These are phyloP conservation scores for Laspeyria flexula DNA, from an alignment of 2,888 invertebrate species.

Conservation along the genomic window DNA sequence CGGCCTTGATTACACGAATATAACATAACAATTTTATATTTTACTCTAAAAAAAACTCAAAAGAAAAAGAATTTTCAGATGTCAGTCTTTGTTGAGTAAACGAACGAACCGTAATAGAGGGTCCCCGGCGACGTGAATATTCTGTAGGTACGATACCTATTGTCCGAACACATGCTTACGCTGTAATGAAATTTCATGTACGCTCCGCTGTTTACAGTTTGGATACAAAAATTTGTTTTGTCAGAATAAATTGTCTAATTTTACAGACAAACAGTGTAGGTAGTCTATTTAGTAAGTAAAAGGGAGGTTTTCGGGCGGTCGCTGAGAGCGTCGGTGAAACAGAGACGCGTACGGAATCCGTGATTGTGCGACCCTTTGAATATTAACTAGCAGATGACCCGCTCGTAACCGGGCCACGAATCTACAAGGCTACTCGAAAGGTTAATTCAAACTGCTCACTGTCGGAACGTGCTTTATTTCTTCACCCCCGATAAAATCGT, in stretches of 20 bases:
- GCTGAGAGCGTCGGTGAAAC: slow-evolving; percentile 53
- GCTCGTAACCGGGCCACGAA: slow-evolving; percentile 71
- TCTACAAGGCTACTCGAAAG: slow-evolving; percentile 68
- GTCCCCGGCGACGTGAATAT: slow-evolving; percentile 33
- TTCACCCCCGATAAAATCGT: slow-evolving; percentile 49
- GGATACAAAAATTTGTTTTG: slow-evolving; percentile 31
- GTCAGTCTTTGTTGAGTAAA: slow-evolving; percentile 43
- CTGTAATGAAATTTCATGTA: slow-evolving; percentile 44
- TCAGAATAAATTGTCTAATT: slow-evolving; percentile 38
- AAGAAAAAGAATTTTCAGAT: slow-evolving; percentile 44
- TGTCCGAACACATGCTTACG: slow-evolving; percentile 45
- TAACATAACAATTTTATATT: slow-evolving; percentile 38
- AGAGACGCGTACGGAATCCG: slow-evolving; percentile 75
- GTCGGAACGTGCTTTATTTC: slow-evolving; percentile 58
- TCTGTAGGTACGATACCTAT: slow-evolving; percentile 36
- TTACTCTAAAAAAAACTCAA: slow-evolving; percentile 25
- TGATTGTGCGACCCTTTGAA: slow-evolving; percentile 81
- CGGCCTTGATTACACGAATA: slow-evolving; percentile 32
- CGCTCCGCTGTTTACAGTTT: slow-evolving; percentile 15
- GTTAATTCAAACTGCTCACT: slow-evolving; percentile 71
- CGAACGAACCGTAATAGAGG: slow-evolving; percentile 48
- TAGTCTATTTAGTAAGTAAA: slow-evolving; percentile 61
- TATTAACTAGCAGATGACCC: slow-evolving; percentile 82
- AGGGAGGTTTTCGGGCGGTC: slow-evolving; percentile 60
- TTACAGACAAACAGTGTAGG: slow-evolving; percentile 47